Conservation (phyloP, 2,888 invertebrate genomes). For the Apodemia mormo region DNA sequence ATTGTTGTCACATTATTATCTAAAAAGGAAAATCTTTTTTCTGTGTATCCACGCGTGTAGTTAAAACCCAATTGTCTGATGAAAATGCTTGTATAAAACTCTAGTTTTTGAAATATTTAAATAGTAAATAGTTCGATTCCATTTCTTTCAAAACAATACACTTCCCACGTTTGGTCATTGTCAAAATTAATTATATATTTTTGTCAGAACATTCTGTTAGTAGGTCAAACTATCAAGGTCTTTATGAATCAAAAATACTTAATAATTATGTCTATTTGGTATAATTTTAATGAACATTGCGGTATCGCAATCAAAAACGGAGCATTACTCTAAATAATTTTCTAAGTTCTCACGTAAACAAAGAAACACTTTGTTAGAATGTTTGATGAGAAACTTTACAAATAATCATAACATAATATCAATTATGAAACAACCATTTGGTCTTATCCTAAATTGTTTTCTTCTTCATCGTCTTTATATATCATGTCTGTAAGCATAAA, state of each 20-base stretch:
- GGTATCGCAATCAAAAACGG: background rate
- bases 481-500: too few relatives aligned
- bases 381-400: background rate
- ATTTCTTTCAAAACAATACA: slow-evolving; percentile 6
- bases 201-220: background rate
- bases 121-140: slow-evolving; percentile 15
- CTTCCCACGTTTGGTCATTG: slow-evolving; percentile 12
- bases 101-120: background rate
- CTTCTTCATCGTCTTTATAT: background rate
- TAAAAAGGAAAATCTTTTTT: slow-evolving; percentile 82
- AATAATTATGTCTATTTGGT: background rate
- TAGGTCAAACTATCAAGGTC: slow-evolving; percentile 11
- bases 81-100: slow-evolving; percentile 43
- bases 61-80: slow-evolving; percentile 72
- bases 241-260: slow-evolving; percentile 1
- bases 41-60: slow-evolving; percentile 62
- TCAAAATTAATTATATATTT: slow-evolving; percentile 5
- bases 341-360: slow-evolving; percentile 10
- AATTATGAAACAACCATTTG: background rate
- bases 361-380: background rate
- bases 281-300: background rate
- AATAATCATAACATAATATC: background rate
- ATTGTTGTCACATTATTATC: slow-evolving; percentile 81
- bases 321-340: background rate
- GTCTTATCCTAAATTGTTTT: background rate